A percentile compares a stretch with the other conserved stretches of the same genome.
These are phyloP conservation scores for Trididemnum nubilum DNA, from an alignment of 23 tunicate species.

Conservation along the genomic window DNA sequence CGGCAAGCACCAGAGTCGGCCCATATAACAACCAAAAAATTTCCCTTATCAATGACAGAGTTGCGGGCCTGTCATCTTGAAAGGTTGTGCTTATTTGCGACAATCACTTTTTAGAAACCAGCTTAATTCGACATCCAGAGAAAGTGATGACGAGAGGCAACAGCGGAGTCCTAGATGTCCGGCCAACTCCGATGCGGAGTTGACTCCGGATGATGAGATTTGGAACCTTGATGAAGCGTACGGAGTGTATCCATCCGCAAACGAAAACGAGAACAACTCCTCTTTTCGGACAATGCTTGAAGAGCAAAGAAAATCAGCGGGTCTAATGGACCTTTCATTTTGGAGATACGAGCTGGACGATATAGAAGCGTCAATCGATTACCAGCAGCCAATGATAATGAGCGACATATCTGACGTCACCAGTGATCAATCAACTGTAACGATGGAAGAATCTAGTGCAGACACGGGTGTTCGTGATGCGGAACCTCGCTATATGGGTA, in stretches of 20 bases:
- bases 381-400: not conserved
- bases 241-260: not conserved
- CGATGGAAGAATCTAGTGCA: not conserved
- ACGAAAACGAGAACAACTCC: constrained; percentile 13
- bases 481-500: too few relatives aligned
- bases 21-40: too few relatives aligned
- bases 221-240: constrained; percentile 34
- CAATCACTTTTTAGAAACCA: not conserved
- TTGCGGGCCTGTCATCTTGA: too few relatives aligned
- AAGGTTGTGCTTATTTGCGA: too few relatives aligned
- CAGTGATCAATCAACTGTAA: not conserved
- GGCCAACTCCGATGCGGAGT: constrained; percentile 80
- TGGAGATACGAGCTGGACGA: constrained; percentile 60
- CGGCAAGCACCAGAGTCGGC: too few relatives aligned
- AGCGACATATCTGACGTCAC: not conserved
- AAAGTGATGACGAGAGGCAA: constrained; percentile 3
- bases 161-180: constrained; percentile 58
- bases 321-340: constrained; percentile 18
- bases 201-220: constrained; percentile 85
- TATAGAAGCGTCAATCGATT: not conserved
- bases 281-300: constrained; percentile 7
- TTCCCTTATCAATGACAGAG: too few relatives aligned
- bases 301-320: not conserved
- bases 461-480: not conserved
- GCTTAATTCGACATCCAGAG: not conserved